Conservation (phyloP, 2,113 vertebrate species). For the Madoqua kirkii region DNA sequence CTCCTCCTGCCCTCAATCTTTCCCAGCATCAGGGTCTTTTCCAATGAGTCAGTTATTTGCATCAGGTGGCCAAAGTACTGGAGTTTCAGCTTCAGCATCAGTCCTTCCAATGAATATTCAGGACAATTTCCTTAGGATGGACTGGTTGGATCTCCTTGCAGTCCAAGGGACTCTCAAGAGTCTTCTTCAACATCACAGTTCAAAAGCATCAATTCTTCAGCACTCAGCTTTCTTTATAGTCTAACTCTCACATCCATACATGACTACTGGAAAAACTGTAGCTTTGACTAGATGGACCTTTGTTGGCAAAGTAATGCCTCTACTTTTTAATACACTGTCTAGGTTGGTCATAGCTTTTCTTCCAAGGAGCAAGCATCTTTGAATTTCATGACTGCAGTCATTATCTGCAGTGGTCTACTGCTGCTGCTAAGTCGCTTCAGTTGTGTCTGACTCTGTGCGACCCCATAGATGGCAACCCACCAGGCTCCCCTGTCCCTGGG, state of each 20-base stretch:
- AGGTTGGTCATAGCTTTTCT: background rate
- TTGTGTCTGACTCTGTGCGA: accelerated
- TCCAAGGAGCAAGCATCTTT: background rate
- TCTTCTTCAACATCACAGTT: background rate
- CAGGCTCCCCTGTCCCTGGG: too few species aligned
- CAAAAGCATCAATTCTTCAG: background rate
- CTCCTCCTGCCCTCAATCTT: background rate
- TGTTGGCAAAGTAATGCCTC: background rate
- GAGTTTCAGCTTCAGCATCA: background rate
- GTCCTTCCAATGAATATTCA: background rate
- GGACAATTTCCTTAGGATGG: background rate
- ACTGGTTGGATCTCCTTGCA: background rate
- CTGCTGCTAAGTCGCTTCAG: background rate
- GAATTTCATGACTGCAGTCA: background rate
- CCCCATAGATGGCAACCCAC: accelerated
- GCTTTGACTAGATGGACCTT: background rate
- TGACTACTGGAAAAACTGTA: background rate
- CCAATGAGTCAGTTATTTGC: background rate
- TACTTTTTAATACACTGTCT: background rate
- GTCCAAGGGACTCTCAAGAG: background rate
- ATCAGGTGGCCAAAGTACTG: background rate
- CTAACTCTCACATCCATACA: background rate
- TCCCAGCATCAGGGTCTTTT: background rate
- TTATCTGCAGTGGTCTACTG: background rate
- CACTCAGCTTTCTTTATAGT: background rate